Base-by-base conservation (phyloP, 2,888 invertebrate species). In the Agrotis exclamationis region DNA sequence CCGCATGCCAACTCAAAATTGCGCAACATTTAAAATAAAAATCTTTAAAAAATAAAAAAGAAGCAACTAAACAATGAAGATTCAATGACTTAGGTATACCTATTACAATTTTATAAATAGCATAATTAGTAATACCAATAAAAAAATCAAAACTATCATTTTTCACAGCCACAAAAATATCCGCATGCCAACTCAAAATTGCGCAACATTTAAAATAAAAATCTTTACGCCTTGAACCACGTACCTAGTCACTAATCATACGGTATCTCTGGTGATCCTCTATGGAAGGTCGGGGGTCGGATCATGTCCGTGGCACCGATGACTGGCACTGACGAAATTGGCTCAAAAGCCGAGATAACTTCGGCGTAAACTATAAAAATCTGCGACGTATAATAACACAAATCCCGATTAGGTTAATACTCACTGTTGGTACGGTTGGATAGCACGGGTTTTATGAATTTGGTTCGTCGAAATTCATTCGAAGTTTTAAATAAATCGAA, bases 251-350 rank as follows among this genome's bases (percentile, higher is more conserved):
- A 62, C 72, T 84, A 84, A 85, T 85, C 84, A 85, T 54, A 58
- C 45, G 33, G 58, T 64, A 48, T 82, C 69, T 59, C 82, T 73
- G 54, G 54, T 84, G 86, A 87, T 80, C 80, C 74, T 75, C 81
- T 56, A 73, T 76, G 74, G 63, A 63, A 79, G 87, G 82, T 83
- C 87, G 80, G 63, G 54, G 84, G 85, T 81, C 80, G 82, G 86
- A 83, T 86, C 86, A 83, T 74, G 90, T 86, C 89, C 90, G 84
- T 90, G 91, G 86, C 89, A 83, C 84, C 84, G 80, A 79, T 79
- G 77, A 76, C 78, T 81, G 82, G 62, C 67, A 76, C 78, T 88
- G 86, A 86, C 87, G 88, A 86, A 86, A 87, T 84, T 85, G 81
- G 84, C 87, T 87, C 86, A 88, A 86, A 85, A 79, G 70, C 69